Percentiles rank a stretch among this genome's conserved stretches.
phyloP scores from a whole-genome alignment of 2,888 invertebrate species.

The Leptopterna dolabrata region DNA sequence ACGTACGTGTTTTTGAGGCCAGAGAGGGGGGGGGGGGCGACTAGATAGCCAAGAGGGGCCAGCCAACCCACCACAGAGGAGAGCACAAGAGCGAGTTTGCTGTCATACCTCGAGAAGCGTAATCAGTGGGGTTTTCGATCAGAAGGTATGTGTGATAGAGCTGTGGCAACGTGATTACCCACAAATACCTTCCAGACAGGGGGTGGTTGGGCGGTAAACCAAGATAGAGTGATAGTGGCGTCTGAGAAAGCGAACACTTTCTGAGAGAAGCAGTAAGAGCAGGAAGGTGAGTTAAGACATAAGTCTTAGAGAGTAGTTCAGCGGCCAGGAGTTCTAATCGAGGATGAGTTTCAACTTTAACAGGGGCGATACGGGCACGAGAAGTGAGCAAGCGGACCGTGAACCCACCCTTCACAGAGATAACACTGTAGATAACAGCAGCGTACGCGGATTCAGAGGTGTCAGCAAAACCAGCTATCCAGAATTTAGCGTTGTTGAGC shows the following conservation, averaged over 20 bases:
- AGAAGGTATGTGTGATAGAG: neutral
- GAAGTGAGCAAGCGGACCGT: neutral
- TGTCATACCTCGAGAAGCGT: neutral
- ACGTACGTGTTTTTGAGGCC: neutral
- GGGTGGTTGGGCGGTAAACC: neutral
- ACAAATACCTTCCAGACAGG: neutral
- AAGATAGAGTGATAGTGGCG: neutral
- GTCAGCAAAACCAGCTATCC: neutral
- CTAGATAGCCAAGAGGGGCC: neutral
- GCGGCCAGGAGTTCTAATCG: neutral
- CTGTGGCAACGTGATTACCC: neutral
- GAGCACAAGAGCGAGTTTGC: neutral
- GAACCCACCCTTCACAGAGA: too few species aligned
- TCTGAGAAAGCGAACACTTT: neutral
- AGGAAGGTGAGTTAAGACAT: neutral
- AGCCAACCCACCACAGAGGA: neutral
- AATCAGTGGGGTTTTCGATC: neutral
- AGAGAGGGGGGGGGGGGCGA: neutral
- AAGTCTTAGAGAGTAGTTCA: neutral
- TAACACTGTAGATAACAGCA: neutral
- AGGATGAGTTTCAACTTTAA: neutral
- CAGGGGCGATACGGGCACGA: neutral
- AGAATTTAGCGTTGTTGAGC: neutral
- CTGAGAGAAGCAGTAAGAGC: neutral
- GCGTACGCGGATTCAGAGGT: neutral